Base-by-base conservation (phyloP, 2,888 invertebrate genomes). In the Cryptus viduatorius region DNA sequence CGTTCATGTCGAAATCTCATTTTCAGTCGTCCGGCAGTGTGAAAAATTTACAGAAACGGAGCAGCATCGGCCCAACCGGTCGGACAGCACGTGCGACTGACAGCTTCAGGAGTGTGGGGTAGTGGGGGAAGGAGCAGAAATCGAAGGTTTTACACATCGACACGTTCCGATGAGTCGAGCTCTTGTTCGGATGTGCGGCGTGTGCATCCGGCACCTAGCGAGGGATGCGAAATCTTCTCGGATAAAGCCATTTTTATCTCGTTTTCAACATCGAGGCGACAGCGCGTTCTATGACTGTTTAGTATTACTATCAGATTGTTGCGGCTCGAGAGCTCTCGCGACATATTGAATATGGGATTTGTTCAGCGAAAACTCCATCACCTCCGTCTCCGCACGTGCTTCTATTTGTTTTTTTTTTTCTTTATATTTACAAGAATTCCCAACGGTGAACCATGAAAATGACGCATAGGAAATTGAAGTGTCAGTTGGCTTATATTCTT, bases 1-100 rank as follows among this genome's bases (percentile, higher is more conserved):
- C 19, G 19, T 19, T 56, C 10, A 3, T 10, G 56, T 10, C 24
- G 56, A 56, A 56, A 24, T 19, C 19, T 56, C 4, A 4, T 24
- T 24, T 56, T 56, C 19, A 12, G 19, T 56, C 53, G 16, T 53
- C 19, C 56, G 56, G 3, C 12, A 37, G 37, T 1, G 37, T 5
- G 37, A 37, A 37, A 37, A 37, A 37, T 37, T 37, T 8, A 37
- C 37, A 37, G 37, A 24, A 56, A 56, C 10, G 24, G 24, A 56
- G 10, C 19, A 56, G 19, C 19, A 24, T 56, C 56, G 56, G 19
- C 19, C 12, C 56, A 0, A 19, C 56, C 12, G 10, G 56, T 56
- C 19, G 56, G 56, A 19, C 56, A 56, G 56, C 56, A 56, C 56
- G 56, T 56, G 56, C 56, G 56, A 10, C 24, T 56, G 56, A 56